Conservation (phyloP, 2,113 vertebrate genomes). For the Erythrocercus mccallii region DNA sequence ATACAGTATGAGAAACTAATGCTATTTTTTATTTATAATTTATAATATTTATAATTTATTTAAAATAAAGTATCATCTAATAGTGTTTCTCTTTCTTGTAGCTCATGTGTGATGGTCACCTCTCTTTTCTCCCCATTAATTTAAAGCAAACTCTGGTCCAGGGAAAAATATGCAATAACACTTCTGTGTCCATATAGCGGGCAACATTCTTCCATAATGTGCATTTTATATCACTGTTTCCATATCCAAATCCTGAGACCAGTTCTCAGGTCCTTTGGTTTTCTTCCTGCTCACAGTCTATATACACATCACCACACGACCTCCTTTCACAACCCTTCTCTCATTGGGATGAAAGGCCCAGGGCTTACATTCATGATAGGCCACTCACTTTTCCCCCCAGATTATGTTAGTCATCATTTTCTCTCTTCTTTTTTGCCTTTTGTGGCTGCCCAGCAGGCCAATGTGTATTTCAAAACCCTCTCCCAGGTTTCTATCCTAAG, state of each 20-base stretch:
- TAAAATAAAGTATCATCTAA: neutral
- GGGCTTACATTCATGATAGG: neutral
- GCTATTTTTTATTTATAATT: neutral
- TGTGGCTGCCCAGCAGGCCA: neutral
- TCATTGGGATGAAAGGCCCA: neutral
- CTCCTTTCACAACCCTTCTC: neutral
- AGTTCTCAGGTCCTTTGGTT: neutral
- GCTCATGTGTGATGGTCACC: fast-evolving
- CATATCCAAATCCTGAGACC: neutral
- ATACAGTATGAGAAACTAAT: neutral
- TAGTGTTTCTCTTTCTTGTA: neutral
- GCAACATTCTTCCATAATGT: neutral
- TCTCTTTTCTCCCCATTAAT: neutral
- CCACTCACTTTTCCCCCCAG: neutral
- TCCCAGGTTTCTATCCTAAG: neutral
- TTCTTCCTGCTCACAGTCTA: neutral
- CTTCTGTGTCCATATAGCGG: neutral
- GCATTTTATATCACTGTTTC: neutral
- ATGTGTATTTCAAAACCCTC: neutral
- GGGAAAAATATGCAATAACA: neutral
- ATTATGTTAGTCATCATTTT: neutral
- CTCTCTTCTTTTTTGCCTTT: neutral
- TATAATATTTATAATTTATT: neutral
- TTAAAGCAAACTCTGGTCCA: neutral
- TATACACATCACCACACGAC: neutral